These are phyloP conservation scores for Liasis olivaceus DNA, from an alignment of 2,797 vertebrate genomes.

Conservation along the genomic window DNA sequence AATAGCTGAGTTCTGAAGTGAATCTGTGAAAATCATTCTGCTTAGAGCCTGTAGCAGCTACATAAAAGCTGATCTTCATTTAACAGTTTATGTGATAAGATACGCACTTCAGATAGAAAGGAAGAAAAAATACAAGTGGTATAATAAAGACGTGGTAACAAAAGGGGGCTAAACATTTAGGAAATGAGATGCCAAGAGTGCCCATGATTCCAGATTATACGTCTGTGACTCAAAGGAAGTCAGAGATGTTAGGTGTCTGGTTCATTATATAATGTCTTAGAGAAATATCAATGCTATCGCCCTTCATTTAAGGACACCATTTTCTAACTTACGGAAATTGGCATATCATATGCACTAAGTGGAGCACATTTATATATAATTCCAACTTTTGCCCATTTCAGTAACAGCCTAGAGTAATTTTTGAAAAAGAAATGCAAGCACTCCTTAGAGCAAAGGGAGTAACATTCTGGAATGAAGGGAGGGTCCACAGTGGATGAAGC, in stretches of 20 bases:
- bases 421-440: not conserved
- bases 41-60: not conserved
- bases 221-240: not conserved
- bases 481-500: not conserved
- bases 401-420: not conserved
- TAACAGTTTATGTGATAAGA: not conserved
- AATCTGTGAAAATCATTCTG: slow-evolving; percentile 9
- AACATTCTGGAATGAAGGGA: not conserved
- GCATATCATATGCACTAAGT: not conserved
- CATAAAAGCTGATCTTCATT: not conserved
- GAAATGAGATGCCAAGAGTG: not conserved
- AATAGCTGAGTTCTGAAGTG: slow-evolving; percentile 5
- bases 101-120: not conserved
- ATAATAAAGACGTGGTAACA: not conserved
- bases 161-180: not conserved
- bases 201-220: not conserved
- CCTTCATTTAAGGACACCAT: not conserved
- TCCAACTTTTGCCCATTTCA: not conserved
- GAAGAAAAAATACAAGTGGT: not conserved
- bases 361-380: not conserved
- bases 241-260: not conserved
- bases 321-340: not conserved
- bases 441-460: not conserved
- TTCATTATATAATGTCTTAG: not conserved
- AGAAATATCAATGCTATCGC: not conserved